These are phyloP conservation scores for Rambutsinella grinnellia DNA, from an alignment of 2,888 invertebrate species.

Conservation along the genomic window DNA sequence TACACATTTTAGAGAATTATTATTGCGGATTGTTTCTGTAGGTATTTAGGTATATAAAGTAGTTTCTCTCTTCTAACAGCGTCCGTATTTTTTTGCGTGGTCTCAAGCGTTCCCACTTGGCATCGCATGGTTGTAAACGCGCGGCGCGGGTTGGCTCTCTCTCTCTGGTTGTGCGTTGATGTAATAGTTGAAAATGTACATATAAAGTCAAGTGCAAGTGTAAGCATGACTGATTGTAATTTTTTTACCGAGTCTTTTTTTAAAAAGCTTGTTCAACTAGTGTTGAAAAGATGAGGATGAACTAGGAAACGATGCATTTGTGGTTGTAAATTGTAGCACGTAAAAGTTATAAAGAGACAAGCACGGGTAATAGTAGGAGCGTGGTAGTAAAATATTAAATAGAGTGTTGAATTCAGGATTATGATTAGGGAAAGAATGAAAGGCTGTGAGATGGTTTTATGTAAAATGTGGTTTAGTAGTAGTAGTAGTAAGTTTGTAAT, in stretches of 20 bases:
- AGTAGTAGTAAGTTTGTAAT: neutral
- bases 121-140: neutral
- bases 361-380: neutral
- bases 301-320: neutral
- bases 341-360: neutral
- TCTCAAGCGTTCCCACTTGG: neutral
- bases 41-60: neutral
- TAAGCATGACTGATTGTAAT: slow-evolving; percentile 16
- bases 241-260: neutral
- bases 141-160: neutral
- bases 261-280: neutral
- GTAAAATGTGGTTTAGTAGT: neutral
- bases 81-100: neutral
- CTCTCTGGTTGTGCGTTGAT: too few relatives aligned
- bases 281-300: neutral
- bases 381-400: slow-evolving; percentile 17
- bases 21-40: neutral
- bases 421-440: neutral
- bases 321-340: neutral
- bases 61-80: neutral
- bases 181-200: neutral
- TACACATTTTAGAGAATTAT: neutral
- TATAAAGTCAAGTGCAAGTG: slow-evolving; percentile 28
- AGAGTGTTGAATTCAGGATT: neutral
- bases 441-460: neutral